Percentiles rank a stretch among this genome's conserved stretches.
phyloP scores from a whole-genome alignment of 2,888 invertebrate species.

The Orthosia incerta region DNA sequence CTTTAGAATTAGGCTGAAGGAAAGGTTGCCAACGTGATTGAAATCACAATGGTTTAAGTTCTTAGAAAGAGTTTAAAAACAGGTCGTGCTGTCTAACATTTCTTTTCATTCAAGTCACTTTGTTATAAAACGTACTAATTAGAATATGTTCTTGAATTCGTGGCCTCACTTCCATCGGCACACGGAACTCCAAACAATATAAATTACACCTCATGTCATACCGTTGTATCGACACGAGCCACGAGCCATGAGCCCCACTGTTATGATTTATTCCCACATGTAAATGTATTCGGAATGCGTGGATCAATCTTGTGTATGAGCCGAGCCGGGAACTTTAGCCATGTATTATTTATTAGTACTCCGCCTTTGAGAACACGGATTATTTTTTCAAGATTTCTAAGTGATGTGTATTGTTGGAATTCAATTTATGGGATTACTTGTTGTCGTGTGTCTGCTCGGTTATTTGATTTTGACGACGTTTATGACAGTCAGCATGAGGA shows the following conservation, averaged over 20 bases:
- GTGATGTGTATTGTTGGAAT: conserved; percentile 53
- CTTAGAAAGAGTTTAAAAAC: neutral
- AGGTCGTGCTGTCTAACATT: no score
- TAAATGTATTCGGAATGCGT: conserved; percentile 61
- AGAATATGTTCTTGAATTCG: neutral
- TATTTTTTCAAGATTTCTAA: conserved; percentile 59
- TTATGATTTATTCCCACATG: conserved; percentile 64
- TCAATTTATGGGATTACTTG: conserved; percentile 47
- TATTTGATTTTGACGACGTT: conserved; percentile 26
- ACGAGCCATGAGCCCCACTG: conserved; percentile 22
- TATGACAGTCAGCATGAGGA: conserved; percentile 12
- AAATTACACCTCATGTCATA: conserved; percentile 34
- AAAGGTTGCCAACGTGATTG: conserved; percentile 3
- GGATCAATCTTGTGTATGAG: conserved; percentile 65
- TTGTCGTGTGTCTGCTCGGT: conserved; percentile 24
- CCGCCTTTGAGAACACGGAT: conserved; percentile 47
- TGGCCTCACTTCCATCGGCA: neutral
- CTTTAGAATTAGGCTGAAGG: neutral
- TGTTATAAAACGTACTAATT: neutral
- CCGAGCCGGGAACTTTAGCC: conserved; percentile 51
- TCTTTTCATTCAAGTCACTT: neutral
- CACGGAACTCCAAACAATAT: conserved; percentile 52
- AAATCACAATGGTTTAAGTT: neutral
- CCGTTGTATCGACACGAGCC: conserved; percentile 43
- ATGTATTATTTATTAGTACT: conserved; percentile 63